Conservation (phyloP, 2,888 invertebrate species). For the Dastarcus helophoroides region DNA sequence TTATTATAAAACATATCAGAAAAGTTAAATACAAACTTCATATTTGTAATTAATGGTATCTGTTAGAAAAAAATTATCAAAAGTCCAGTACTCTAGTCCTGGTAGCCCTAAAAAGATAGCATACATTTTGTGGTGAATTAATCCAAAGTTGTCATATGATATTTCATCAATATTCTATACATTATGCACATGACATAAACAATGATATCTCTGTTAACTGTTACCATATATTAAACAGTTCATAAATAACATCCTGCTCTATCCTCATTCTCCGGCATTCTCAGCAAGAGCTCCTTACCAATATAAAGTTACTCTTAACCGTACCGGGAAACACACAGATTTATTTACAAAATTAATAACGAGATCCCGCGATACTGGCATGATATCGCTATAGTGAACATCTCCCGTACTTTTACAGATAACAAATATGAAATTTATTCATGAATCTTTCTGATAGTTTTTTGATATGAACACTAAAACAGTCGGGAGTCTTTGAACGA, state of each 20-base stretch:
- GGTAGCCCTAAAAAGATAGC: too few species aligned
- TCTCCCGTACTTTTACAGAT: slow-evolving; percentile 24
- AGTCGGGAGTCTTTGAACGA: slow-evolving; percentile 23
- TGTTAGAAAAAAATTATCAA: too few species aligned
- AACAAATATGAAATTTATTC: slow-evolving; percentile 34
- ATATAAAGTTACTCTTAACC: slow-evolving; percentile 20
- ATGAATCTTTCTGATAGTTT: slow-evolving; percentile 28
- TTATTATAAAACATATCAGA: too few species aligned
- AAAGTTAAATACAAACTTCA: too few species aligned
- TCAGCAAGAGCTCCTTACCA: slow-evolving; percentile 20
- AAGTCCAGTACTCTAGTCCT: too few species aligned
- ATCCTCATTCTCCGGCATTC: slow-evolving; percentile 8
- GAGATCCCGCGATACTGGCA: slow-evolving; percentile 21
- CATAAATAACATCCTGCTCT: background rate
- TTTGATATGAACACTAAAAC: slow-evolving; percentile 28
- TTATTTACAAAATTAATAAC: slow-evolving; percentile 28
- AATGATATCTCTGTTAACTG: too few species aligned
- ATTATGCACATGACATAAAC: too few species aligned
- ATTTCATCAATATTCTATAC: too few species aligned
- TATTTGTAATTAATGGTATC: too few species aligned
- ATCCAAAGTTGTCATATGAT: too few species aligned
- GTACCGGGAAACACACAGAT: slow-evolving; percentile 23
- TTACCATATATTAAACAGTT: background rate
- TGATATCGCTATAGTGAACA: slow-evolving; percentile 16
- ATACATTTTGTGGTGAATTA: too few species aligned